Evolutionary conservation across 2,113 vertebrate genomes (phyloP), one percentile per base, ranked within the genome.

Genomic region (Calyptomena viridis): DNA sequence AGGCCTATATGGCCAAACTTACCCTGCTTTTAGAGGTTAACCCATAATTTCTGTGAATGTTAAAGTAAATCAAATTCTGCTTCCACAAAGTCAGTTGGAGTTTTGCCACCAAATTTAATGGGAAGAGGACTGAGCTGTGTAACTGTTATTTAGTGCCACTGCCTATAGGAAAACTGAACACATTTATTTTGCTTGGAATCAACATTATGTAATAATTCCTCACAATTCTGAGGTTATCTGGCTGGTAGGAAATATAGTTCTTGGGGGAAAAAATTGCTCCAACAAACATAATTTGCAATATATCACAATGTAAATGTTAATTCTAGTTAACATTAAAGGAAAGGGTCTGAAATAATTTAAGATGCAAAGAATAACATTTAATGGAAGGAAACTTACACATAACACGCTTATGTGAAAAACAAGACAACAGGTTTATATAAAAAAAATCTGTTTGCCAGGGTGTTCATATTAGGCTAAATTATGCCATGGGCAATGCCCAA

Each of bases 111-210:
- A 60, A 39, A 81, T 94, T 93, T 72, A 93, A 56, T 14, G 12
- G 69, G 44, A 84, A 72, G 31, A 77, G 14, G 71, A 80, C 46
- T 0, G 8, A 88, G 31, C 73, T 89, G 25, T 66, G 30, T 72
- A 69, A 83, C 28, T 82, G 44, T 80, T 95, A 94, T 94, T 96
- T 97, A 96, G 92, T 94, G 79, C 56, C 64, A 53, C 80, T 84
- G 60, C 88, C 63, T 87, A 39, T 89, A 88, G 93, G 66, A 96
- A 97, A 95, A 84, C 72, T 92, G 92, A 95, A 96, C 56, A 28
- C 72, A 96, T 94, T 71, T 90, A 78, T 96, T 96, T 96, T 89
- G 47, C 72, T 93, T 97, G 95, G 95, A 96, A 96, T 78, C n/a
- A 94, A 78, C 31, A 46, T 92, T 92, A 67, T 93, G 78, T 55